phyloP scores from a whole-genome alignment of 53 echinoderm and acorn worm genomes.

The Paelopatides confundens region DNA sequence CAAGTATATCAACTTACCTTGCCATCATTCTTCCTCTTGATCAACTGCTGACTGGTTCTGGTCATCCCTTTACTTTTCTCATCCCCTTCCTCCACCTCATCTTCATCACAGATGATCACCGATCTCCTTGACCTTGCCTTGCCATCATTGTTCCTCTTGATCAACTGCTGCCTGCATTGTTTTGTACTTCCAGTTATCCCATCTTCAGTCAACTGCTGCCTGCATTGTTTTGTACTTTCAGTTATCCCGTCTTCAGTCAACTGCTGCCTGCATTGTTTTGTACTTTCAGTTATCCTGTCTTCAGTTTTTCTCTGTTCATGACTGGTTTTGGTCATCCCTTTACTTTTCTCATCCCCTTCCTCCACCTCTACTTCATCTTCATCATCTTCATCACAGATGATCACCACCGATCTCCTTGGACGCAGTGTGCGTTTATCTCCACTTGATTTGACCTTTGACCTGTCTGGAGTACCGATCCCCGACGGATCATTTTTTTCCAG shows the following conservation, averaged over 20 bases:
- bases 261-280: too few species aligned
- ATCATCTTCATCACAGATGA: not conserved
- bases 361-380: not conserved
- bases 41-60: too few species aligned
- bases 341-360: not conserved
- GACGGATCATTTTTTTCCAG: not conserved
- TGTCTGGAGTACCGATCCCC: not conserved
- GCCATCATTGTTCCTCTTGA: too few species aligned
- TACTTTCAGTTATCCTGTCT: not conserved
- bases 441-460: conserved; percentile 17
- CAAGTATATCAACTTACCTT: too few species aligned
- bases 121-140: not conserved
- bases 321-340: not conserved
- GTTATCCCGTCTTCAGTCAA: too few species aligned
- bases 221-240: too few species aligned
- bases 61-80: not conserved
- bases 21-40: not conserved
- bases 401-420: not conserved
- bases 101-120: not conserved
- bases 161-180: too few species aligned
- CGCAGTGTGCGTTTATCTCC: not conserved
- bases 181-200: too few species aligned
- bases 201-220: too few species aligned
- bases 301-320: not conserved
- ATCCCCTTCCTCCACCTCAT: conserved; percentile 21